Evolutionary conservation across 2,113 vertebrate species (phyloP).

Genomic region (Pseudois nayaur): DNA sequence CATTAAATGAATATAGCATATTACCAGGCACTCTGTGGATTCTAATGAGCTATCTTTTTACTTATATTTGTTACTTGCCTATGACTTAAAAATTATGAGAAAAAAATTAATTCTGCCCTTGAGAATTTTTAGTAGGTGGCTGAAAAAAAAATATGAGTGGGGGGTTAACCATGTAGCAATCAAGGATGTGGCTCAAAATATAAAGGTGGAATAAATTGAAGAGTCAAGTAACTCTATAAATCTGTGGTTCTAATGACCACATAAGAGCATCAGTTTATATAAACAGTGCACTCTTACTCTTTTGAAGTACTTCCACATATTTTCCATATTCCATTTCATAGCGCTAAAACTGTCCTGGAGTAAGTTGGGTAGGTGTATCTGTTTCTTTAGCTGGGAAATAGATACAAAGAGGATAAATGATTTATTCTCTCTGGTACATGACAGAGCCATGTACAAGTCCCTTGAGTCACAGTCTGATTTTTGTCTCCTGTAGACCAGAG

Average conservation of each 20-base stretch:
- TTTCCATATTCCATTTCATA: conserved; percentile 45
- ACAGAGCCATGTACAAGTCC: background rate
- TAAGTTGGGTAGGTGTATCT: background rate
- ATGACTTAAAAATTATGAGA: background rate
- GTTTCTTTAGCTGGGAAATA: background rate
- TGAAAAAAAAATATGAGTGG: background rate
- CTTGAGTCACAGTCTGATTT: background rate
- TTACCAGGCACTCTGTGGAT: background rate
- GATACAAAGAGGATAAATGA: background rate
- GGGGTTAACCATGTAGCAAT: conserved; percentile 23
- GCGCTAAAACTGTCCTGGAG: background rate
- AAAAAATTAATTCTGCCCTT: conserved; percentile 6
- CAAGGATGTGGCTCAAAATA: conserved; percentile 54
- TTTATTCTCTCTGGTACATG: background rate
- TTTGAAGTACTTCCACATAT: conserved; percentile 54
- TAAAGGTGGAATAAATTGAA: conserved; percentile 33
- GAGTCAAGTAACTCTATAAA: background rate
- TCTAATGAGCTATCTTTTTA: background rate
- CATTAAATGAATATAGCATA: background rate
- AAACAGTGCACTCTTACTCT: conserved; percentile 53
- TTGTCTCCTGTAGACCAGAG: background rate
- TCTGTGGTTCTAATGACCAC: conserved; percentile 38
- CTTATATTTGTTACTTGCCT: background rate
- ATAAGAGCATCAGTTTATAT: conserved; percentile 29
- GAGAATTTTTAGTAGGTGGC: conserved; percentile 14